phyloP scores from a whole-genome alignment of 37 sponge, comb jelly and placozoan genomes.

The Ianthella basta region DNA sequence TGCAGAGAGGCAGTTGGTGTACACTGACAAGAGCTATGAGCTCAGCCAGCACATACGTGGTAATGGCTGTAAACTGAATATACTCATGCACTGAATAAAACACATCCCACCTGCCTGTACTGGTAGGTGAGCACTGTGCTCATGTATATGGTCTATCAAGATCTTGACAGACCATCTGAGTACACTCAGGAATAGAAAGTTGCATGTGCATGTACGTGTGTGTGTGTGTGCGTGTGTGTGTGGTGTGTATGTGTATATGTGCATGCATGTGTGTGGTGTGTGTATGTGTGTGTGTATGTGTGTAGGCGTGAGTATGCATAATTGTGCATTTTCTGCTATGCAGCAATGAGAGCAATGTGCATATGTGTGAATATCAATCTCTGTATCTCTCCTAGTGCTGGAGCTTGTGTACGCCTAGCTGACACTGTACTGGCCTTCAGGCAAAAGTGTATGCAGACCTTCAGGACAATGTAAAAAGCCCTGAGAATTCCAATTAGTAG shows the following conservation, averaged over 20 bases:
- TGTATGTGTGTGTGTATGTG: not conserved
- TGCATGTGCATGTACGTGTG: constrained; percentile 7
- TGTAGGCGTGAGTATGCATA: no score
- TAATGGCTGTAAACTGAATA: constrained; percentile 52
- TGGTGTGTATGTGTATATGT: not conserved
- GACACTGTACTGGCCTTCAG: constrained; percentile 95
- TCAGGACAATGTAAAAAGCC: constrained; percentile 75
- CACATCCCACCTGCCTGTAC: constrained; percentile 72
- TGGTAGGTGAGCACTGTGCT: no score
- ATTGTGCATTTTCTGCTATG: no score
- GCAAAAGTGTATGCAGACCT: constrained; percentile 69
- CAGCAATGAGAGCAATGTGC: no score
- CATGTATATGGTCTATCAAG: no score
- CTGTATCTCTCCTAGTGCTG: no score
- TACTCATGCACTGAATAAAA: not conserved
- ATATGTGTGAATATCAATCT: no score
- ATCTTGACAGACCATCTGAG: constrained; percentile 87
- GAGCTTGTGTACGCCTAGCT: not conserved
- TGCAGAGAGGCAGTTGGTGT: constrained; percentile 66
- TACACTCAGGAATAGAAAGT: constrained; percentile 86
- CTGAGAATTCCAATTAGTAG: constrained; percentile 73
- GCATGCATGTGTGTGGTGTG: not conserved
- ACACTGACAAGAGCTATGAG: constrained; percentile 91
- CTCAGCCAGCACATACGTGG: no score
- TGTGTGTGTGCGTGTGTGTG: not conserved